Evolutionary conservation across 2,888 invertebrate species (phyloP).

Genomic region (Leucophenga maculata): DNA sequence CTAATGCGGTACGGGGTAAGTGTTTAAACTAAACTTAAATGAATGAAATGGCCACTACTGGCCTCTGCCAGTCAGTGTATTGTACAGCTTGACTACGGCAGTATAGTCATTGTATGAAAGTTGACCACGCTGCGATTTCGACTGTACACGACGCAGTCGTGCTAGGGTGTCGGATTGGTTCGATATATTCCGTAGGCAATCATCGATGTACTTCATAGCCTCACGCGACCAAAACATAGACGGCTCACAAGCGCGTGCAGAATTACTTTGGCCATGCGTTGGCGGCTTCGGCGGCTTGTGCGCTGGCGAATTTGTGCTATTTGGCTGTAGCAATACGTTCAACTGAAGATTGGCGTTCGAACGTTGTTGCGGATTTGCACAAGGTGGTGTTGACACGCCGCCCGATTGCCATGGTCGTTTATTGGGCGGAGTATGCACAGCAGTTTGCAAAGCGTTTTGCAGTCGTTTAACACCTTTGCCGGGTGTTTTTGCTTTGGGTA

Average conservation of each 20-base stretch:
- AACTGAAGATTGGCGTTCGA: slow-evolving; percentile 40
- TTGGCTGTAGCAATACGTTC: slow-evolving; percentile 41
- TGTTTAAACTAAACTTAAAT: slow-evolving; percentile 2
- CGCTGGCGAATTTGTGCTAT: slow-evolving; percentile 30
- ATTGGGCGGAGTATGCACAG: neutral
- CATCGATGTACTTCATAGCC: slow-evolving; percentile 63
- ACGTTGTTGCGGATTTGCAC: slow-evolving; percentile 46
- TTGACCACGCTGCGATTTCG: slow-evolving; percentile 63
- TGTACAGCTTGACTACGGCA: slow-evolving; percentile 63
- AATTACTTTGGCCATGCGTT: neutral
- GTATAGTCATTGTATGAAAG: slow-evolving; percentile 70
- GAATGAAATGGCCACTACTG: neutral
- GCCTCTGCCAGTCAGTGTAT: slow-evolving; percentile 31
- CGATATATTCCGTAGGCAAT: slow-evolving; percentile 50
- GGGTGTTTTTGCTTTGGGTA: slow-evolving; percentile 23
- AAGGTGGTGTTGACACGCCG: slow-evolving; percentile 41
- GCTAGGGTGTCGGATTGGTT: slow-evolving; percentile 46
- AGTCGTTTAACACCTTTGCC: neutral
- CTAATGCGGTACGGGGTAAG: too few species aligned
- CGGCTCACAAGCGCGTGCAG: slow-evolving; percentile 28
- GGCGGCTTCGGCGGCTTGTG: too few species aligned
- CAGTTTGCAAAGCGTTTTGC: neutral
- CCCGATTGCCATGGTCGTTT: slow-evolving; percentile 10
- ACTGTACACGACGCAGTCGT: slow-evolving; percentile 60
- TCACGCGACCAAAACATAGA: slow-evolving; percentile 71